Base-by-base conservation (phyloP, 2,797 vertebrate species). In the Thripadectes ignobilis region DNA sequence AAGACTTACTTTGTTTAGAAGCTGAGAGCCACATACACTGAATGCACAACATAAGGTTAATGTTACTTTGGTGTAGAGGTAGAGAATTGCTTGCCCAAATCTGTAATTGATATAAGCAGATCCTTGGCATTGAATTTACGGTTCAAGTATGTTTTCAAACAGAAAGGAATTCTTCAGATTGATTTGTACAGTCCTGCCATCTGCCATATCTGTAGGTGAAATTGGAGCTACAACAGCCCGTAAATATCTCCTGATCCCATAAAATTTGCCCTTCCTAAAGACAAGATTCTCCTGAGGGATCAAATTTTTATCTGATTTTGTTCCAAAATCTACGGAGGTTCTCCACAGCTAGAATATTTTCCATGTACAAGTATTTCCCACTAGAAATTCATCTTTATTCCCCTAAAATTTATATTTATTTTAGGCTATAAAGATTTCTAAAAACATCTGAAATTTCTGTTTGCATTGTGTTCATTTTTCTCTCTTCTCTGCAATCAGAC, bases 31-130 rank as follows among this genome's bases (percentile, higher is more conserved):
- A 91, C 77, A 71, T 80, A 92, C 75, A 87, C 34, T 88, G 71
- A 93, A 92, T 85, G 39, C 69, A 93, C 41, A 92, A 54, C 46
- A 52, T 91, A 74, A 79, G 91, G 95, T 96, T 95, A 92, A 91
- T 73, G 80, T 74, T 90, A 74, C 20, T 76, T 93, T 77, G 72
- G 85, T 91, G 68, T 90, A 89, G 84, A 36, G 61, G 57, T 92
- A 95, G 54, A 76, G 80, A 95, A 94, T 93, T 36, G 17, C 26
- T 91, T 91, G 45, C 85, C 89, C 19, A 24, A 89, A 52, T 84
- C 48, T 52, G 4, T 80, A 87, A 52, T 15, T 82, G 39, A 18
- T 27, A 39, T 52, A 73, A 55, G 65, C 20, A 97, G 73, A 89
- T 36, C 36, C 12, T 95, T 88, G 80, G 51, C 71, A 77, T 23